phyloP scores from a whole-genome alignment of 1,140 invertebrate genomes.

The Protaetia brevitarsis region DNA sequence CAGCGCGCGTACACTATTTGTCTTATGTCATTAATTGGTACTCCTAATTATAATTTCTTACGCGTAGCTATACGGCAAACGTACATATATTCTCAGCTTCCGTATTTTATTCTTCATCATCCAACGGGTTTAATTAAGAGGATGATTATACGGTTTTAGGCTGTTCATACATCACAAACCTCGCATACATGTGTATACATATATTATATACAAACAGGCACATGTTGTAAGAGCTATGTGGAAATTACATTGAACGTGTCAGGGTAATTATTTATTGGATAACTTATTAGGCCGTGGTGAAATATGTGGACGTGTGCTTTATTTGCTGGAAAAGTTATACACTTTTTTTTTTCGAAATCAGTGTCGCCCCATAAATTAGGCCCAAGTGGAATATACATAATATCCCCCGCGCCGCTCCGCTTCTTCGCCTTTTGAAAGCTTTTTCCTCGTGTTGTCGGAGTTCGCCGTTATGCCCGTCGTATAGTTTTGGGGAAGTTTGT shows the following conservation, averaged over 20 bases:
- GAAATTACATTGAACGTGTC: not conserved
- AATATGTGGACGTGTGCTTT: conserved; percentile 12
- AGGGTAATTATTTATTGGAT: conserved; percentile 12
- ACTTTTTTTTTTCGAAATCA: conserved; percentile 13
- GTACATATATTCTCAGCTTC: not conserved
- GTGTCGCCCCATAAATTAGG: conserved; percentile 9
- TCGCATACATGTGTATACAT: too few species aligned
- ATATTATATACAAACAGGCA: not conserved
- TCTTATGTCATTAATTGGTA: not conserved
- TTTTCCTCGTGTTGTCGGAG: not conserved
- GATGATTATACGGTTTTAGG: not conserved
- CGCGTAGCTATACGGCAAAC: not conserved
- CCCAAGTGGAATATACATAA: conserved; percentile 10
- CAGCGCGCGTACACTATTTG: too few species aligned
- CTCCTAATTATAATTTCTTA: not conserved
- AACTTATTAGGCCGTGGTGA: conserved; percentile 8
- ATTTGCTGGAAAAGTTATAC: conserved; percentile 14
- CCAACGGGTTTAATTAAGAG: not conserved
- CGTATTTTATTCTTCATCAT: not conserved
- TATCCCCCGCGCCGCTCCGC: not conserved
- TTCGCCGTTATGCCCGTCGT: not conserved
- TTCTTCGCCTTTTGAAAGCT: not conserved
- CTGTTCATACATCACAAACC: not conserved
- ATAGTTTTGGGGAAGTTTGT: conserved; percentile 4
- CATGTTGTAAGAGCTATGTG: not conserved